Base-by-base conservation (phyloP, 2,888 invertebrate genomes). In the Athalia cordata region DNA sequence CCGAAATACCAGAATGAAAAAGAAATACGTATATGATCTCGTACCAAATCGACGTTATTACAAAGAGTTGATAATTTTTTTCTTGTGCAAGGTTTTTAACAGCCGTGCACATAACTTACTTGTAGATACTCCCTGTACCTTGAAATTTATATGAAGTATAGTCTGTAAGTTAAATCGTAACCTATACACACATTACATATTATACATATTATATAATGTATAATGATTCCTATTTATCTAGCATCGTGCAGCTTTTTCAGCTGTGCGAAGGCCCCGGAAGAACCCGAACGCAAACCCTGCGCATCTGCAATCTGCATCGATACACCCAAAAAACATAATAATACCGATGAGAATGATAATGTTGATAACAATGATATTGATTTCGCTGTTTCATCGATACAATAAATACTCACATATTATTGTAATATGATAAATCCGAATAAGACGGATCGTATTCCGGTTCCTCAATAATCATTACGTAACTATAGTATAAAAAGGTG, bases 111-210 rank as follows among this genome's bases (percentile, higher is more conserved):
- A n/a, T n/a, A 55, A 6, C 83, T 83, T 82, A 87, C 82, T 85
- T 88, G 88, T 88, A 88, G 88, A 88, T 88, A 88, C 87, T 87
- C 87, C 86, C 86, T 85, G 88, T 88, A 88, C 88, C 87, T 88
- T 88, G 84, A 87, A 86, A 87, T 88, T 87, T 87, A 83, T 88
- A 88, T 87, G 85, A 86, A 79, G 47, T 77, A 77, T 86, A 87
- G 83, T 70, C 72, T 78, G 80, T 85, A 85, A 84, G 79, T 82
- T 81, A 7, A 55, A n/a, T 13, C 62, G 13, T 62, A 62, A 62
- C 61, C 3, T 55, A 55, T 55, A 55, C 9, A 55, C 55, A 55
- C 4, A 55, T 3, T 55, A 11, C 8, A 55, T 67, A 67, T 6
- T 67, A 67, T 6, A 50, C 15, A 50, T 67, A 67, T 11, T 55